These are phyloP conservation scores for Atrina japonica DNA, from an alignment of 2,888 invertebrate genomes.

Conservation along the genomic window DNA sequence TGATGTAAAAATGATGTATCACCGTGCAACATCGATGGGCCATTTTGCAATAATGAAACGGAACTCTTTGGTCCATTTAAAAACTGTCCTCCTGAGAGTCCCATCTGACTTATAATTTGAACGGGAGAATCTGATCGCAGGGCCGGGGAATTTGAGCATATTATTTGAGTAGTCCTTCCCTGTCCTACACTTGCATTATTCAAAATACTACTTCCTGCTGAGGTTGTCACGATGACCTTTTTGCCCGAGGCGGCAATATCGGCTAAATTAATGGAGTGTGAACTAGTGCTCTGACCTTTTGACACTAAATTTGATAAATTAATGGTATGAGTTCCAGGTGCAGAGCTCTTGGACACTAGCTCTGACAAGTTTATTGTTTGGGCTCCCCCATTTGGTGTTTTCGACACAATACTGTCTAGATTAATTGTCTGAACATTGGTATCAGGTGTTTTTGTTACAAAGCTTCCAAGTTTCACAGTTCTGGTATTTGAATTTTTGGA, in stretches of 20 bases:
- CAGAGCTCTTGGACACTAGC: conserved; percentile 2
- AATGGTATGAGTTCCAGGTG: conserved; percentile 8
- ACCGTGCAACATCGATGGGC: conserved; percentile 17
- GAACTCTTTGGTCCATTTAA: conserved; percentile 31
- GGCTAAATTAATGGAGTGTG: conserved; percentile 42
- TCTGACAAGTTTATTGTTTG: conserved; percentile 7
- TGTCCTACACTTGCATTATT: background rate
- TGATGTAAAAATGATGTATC: conserved; percentile 17
- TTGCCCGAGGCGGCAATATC: conserved; percentile 40
- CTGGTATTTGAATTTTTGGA: conserved; percentile 4
- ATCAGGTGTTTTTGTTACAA: conserved; percentile 15
- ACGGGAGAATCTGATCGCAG: conserved; percentile 48
- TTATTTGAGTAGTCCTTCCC: conserved; percentile 7
- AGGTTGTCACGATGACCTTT: conserved; percentile 48
- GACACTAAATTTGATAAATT: conserved; percentile 11
- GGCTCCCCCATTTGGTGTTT: background rate
- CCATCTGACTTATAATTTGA: conserved; percentile 43
- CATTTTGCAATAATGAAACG: conserved; percentile 35
- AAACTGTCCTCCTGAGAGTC: conserved; percentile 52
- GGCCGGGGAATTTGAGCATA: conserved; percentile 1
- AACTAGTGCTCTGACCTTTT: conserved; percentile 10
- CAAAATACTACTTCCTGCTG: conserved; percentile 23
- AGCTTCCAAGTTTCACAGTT: conserved; percentile 26
- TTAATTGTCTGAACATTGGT: conserved; percentile 16
- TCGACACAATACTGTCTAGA: conserved; percentile 3